A percentile compares a stretch with the other conserved stretches of the same genome.
phyloP scores from a whole-genome alignment of 2,113 vertebrate genomes.

The Bos javanicus region DNA sequence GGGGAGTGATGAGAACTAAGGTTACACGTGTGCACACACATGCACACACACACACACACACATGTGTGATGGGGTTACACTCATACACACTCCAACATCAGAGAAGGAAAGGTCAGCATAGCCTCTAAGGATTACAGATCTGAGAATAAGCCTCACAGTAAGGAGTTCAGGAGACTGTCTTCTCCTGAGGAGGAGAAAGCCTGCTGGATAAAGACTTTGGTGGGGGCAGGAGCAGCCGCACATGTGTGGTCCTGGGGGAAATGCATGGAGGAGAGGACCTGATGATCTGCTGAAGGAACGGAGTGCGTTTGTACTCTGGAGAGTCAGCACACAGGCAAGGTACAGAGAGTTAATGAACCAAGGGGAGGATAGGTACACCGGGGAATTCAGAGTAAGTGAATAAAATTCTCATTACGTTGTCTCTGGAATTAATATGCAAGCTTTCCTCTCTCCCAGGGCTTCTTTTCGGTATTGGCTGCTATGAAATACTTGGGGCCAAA shows the following conservation, averaged over 20 bases:
- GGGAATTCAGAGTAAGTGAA: slow-evolving; percentile 71
- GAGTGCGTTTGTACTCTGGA: background rate
- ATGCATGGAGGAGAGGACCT: too few species aligned
- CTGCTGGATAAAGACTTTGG: background rate
- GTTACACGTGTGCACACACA: background rate
- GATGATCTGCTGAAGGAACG: background rate
- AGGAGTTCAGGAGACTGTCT: background rate
- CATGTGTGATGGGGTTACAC: background rate
- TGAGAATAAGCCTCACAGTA: too few species aligned
- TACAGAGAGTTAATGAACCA: slow-evolving; percentile 53
- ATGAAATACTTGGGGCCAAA: slow-evolving; percentile 71
- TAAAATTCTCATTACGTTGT: slow-evolving; percentile 74
- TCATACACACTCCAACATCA: background rate
- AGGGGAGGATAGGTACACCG: background rate
- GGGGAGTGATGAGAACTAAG: background rate
- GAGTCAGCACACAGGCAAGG: background rate
- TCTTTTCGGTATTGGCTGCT: slow-evolving; percentile 69
- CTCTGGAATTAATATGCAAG: slow-evolving; percentile 72
- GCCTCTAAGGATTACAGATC: background rate
- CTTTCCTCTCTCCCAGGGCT: slow-evolving; percentile 67
- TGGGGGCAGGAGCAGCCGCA: background rate
- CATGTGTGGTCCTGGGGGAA: background rate
- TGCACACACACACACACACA: fast-evolving
- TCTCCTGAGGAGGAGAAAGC: background rate
- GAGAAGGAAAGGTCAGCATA: background rate